Base-by-base conservation (phyloP, 2,888 invertebrate species). In the Pecten maximus region DNA sequence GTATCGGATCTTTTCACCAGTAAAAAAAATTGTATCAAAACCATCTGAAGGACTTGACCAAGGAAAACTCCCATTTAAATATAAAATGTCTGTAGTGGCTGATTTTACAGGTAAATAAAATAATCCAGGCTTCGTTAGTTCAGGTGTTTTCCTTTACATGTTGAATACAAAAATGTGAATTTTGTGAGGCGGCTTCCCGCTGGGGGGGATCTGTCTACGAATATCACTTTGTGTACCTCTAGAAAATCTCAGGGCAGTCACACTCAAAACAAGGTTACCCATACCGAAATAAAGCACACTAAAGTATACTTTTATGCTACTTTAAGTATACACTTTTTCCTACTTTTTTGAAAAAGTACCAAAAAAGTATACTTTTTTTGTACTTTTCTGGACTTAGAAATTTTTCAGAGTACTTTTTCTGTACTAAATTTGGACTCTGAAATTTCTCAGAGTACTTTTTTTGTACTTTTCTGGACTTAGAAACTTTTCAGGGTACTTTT, bases 61-160 rank as follows among this genome's bases (percentile, higher is more conserved):
- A 10, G 19, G 74, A 35, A 28, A 54, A 19, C n/a, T 74, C 6
- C 12, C 28, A 74, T 35, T 28, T 19, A 19, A 19, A 54, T 74
- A 35, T 15, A 74, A 74, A 74, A 74, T 74, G 35, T 28, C 35
- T 74, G 35, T 35, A 35, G 0, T 74, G 74, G 2, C 12, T 28
- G 23, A 74, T 74, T 74, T 74, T 35, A 74, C 74, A 74, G 74
- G 74, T 74, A 74, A 74, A 74, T 74, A 74, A 74, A 28, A 10
- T 8, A 35, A 74, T 74, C 74, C 28, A 74, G 28, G 12, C 28
- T 74, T 74, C 35, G 15, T 35, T 35, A 28, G 35, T 35, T 15
- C 28, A 74, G 74, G 74, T 74, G 74, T 74, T 74, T 19, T 74
- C 74, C 35, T 28, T 28, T 74, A 74, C 28, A 8, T 74, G 74